These are phyloP conservation scores for Rutpela maculata DNA, from an alignment of 2,888 invertebrate genomes.

Conservation along the genomic window DNA sequence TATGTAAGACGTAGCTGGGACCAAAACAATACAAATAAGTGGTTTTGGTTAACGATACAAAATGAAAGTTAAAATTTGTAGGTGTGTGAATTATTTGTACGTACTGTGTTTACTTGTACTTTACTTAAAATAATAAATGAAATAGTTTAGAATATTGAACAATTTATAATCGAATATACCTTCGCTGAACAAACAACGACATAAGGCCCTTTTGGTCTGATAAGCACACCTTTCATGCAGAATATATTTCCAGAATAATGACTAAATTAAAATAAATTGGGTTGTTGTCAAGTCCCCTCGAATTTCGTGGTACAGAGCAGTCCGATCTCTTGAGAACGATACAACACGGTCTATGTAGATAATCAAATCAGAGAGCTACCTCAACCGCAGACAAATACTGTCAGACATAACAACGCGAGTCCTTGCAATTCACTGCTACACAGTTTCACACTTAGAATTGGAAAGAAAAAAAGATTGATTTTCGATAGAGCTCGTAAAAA, in stretches of 20 bases:
- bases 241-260: not conserved
- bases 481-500: not conserved
- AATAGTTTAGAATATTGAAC: too few relatives aligned
- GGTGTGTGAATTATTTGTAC: too few relatives aligned
- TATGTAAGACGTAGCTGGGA: too few relatives aligned
- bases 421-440: not conserved
- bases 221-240: not conserved
- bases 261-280: conserved; percentile 1
- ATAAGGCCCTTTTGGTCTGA: too few relatives aligned
- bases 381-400: not conserved
- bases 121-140: too few relatives aligned
- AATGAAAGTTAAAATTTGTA: too few relatives aligned
- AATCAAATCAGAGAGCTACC: conserved; percentile 11
- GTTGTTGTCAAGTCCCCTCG: not conserved
- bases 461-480: not conserved
- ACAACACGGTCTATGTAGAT: not conserved
- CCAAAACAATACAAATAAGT: too few relatives aligned
- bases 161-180: too few relatives aligned
- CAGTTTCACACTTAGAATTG: not conserved
- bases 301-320: not conserved
- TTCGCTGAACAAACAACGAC: too few relatives aligned
- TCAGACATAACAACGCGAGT: not conserved
- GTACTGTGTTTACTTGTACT: too few relatives aligned
- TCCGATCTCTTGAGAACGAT: not conserved
- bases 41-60: too few relatives aligned